These are phyloP conservation scores for Coregonus suidteri DNA, from an alignment of 2,797 vertebrate species.

Conservation along the genomic window DNA sequence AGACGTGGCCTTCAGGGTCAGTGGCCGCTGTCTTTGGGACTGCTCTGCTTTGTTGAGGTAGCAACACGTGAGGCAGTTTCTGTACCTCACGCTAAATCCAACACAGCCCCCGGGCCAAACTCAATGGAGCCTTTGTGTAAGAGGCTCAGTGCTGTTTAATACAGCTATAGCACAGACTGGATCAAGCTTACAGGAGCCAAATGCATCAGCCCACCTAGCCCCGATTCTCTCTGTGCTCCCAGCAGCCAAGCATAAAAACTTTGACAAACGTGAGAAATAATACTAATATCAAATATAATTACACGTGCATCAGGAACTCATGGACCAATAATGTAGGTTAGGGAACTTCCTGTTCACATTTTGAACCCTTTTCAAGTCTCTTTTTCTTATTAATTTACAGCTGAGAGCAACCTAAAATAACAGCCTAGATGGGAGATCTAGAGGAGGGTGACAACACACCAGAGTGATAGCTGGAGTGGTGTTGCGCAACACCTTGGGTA, in stretches of 20 bases:
- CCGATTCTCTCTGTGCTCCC: neutral
- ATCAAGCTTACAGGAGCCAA: neutral
- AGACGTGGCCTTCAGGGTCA: slow-evolving; percentile 29
- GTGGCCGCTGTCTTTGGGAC: slow-evolving; percentile 22
- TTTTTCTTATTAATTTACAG: too few relatives aligned
- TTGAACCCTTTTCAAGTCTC: neutral
- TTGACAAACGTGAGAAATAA: slow-evolving; percentile 4
- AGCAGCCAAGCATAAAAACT: neutral
- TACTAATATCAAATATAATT: neutral
- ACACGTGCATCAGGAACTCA: neutral
- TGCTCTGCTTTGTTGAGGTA: slow-evolving; percentile 33
- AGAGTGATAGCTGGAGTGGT: slow-evolving; percentile 7
- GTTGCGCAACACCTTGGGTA: neutral
- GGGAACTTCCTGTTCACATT: neutral
- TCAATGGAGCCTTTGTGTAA: slow-evolving; percentile 57
- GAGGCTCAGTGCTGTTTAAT: slow-evolving; percentile 10
- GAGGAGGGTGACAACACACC: neutral
- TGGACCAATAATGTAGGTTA: neutral
- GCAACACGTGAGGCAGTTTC: slow-evolving; percentile 50
- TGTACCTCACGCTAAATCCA: slow-evolving; percentile 40
- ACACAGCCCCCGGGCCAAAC: slow-evolving; percentile 39
- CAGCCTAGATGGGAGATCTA: neutral
- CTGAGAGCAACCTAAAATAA: neutral
- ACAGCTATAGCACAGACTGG: slow-evolving; percentile 8
- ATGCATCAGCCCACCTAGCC: neutral